A percentile compares a stretch with the other conserved stretches of the same genome.
These are phyloP conservation scores for Acanthacorydalis orientalis DNA, from an alignment of 2,888 invertebrate species.

Conservation along the genomic window DNA sequence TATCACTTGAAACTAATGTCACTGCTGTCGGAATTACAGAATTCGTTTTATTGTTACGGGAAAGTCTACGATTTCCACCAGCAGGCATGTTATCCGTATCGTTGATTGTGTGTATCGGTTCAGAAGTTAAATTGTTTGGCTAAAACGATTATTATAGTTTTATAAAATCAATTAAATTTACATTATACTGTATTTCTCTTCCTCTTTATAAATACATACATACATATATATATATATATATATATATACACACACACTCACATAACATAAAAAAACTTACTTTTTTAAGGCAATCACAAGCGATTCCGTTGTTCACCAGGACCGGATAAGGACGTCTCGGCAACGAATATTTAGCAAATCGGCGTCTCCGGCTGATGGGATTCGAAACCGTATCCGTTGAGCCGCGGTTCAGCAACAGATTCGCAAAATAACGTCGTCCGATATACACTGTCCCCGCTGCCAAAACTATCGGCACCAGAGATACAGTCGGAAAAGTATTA, in stretches of 20 bases:
- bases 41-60: constrained; percentile 2
- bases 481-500: constrained; percentile 1
- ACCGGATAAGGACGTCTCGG: constrained; percentile 3
- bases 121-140: too few species aligned
- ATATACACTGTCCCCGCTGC: constrained; percentile 6
- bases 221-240: too few species aligned
- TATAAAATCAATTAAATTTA: not conserved
- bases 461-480: constrained; percentile 6
- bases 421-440: constrained; percentile 6
- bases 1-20: constrained; percentile 15
- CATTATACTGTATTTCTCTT: too few species aligned
- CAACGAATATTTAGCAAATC: constrained; percentile 4
- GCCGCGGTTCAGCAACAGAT: not conserved
- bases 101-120: too few species aligned
- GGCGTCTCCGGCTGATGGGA: constrained; percentile 3
- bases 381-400: constrained; percentile 3
- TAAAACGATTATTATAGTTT: not conserved
- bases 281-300: constrained; percentile 5
- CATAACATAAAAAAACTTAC: not conserved
- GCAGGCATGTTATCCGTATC: constrained; percentile 1
- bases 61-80: not conserved
- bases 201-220: too few species aligned
- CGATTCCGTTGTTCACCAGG: not conserved
- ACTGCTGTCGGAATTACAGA: constrained; percentile 13
- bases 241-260: not conserved